phyloP scores from a whole-genome alignment of 2,797 vertebrate species.

The Myotis findleyi region DNA sequence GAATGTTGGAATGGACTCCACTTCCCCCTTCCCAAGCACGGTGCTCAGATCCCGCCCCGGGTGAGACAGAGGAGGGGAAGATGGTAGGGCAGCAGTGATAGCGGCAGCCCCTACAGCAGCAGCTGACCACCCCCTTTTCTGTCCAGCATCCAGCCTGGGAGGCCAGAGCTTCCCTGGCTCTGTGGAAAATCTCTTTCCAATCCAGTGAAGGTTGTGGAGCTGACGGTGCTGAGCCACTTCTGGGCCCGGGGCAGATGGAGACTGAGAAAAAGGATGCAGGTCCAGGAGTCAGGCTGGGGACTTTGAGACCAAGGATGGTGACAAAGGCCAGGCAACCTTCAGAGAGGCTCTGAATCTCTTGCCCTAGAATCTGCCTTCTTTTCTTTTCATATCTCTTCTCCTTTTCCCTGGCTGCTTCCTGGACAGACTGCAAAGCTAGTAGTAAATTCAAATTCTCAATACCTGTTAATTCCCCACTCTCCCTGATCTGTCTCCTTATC shows the following conservation, averaged over 20 bases:
- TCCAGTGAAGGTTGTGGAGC: too few relatives aligned
- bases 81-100: background rate
- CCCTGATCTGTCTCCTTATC: background rate
- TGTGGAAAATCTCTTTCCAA: background rate
- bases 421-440: background rate
- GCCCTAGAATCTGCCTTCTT: background rate
- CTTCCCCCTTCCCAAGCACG: background rate
- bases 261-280: background rate
- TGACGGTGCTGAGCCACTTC: background rate
- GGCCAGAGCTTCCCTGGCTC: background rate
- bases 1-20: background rate
- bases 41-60: background rate
- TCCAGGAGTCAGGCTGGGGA: background rate
- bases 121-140: too few relatives aligned
- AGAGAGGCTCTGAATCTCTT: background rate
- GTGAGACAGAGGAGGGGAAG: background rate
- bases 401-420: background rate
- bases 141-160: background rate
- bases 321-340: background rate
- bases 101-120: fast-evolving
- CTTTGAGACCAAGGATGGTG: background rate
- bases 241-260: background rate
- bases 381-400: background rate
- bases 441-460: background rate
- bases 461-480: background rate